Percentiles rank a stretch among this genome's conserved stretches.
Evolutionary conservation across 2,888 invertebrate species (phyloP).

Genomic region (Leucophenga montana): DNA sequence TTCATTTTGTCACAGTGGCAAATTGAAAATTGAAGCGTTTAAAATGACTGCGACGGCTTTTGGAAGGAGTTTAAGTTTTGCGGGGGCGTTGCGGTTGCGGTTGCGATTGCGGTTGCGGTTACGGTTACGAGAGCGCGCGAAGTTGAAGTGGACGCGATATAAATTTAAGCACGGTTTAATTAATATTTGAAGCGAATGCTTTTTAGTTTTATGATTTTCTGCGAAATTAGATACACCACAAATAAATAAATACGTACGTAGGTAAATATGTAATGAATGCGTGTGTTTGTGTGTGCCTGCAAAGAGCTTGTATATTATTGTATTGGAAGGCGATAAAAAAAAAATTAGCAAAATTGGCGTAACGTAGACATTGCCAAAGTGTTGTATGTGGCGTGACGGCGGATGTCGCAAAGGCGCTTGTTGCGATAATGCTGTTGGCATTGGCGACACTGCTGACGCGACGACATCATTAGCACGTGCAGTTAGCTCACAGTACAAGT

Average conservation of each 20-base stretch:
- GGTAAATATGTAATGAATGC: background rate
- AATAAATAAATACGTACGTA: background rate
- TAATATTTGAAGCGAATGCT: conserved; percentile 13
- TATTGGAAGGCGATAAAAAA: conserved; percentile 12
- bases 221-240: conserved; percentile 56
- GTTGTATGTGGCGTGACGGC: conserved; percentile 2
- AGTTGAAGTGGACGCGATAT: conserved; percentile 40
- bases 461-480: conserved; percentile 22
- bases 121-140: too few relatives aligned
- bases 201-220: conserved; percentile 35
- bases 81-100: too few relatives aligned
- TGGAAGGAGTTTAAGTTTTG: too few relatives aligned
- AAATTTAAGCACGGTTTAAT: conserved; percentile 54
- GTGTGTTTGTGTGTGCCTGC: conserved; percentile 11
- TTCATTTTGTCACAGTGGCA: conserved; percentile 5
- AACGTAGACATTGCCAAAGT: conserved; percentile 10
- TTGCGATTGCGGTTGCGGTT: too few relatives aligned
- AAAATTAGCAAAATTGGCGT: conserved; percentile 16
- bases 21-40: background rate
- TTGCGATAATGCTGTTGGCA: too few relatives aligned
- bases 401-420: conserved; percentile 1
- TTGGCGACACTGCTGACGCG: conserved; percentile 7
- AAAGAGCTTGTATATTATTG: background rate
- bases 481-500: too few relatives aligned
- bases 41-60: too few relatives aligned